Conservation (phyloP, 2,797 vertebrate genomes). For the Poeciliopsis infans region DNA sequence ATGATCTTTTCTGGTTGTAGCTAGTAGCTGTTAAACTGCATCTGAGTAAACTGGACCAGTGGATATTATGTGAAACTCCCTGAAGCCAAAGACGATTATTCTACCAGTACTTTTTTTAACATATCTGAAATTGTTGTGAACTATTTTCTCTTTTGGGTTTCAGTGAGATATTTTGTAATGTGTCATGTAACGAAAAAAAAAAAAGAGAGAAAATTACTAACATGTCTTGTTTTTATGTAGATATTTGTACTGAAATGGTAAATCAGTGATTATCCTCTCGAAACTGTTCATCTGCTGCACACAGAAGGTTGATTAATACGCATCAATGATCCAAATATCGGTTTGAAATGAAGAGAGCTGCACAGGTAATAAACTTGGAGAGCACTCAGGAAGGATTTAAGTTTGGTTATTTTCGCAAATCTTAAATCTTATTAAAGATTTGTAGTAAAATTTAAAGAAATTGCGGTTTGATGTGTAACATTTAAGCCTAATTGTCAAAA, state of each 20-base stretch:
- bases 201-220: background rate
- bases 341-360: background rate
- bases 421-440: background rate
- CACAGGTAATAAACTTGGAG: background rate
- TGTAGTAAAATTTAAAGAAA: background rate
- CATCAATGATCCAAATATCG: background rate
- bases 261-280: background rate
- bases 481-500: background rate
- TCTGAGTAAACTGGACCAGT: background rate
- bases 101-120: background rate
- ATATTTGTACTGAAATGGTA: constrained; percentile 9
- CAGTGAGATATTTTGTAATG: constrained; percentile 12
- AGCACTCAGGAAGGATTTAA: background rate
- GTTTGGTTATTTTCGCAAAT: constrained; percentile 5
- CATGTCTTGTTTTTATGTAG: background rate
- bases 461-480: background rate
- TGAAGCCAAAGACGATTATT: constrained; percentile 24
- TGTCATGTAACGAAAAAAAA: constrained; percentile 13
- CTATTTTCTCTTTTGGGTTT: constrained; percentile 4
- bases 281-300: background rate
- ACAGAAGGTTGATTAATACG: background rate
- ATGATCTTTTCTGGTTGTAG: background rate
- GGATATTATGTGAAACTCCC: background rate
- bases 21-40: background rate
- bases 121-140: background rate